Evolutionary conservation across 2,113 vertebrate species (phyloP).

Genomic region (Misgurnus anguillicaudatus): DNA sequence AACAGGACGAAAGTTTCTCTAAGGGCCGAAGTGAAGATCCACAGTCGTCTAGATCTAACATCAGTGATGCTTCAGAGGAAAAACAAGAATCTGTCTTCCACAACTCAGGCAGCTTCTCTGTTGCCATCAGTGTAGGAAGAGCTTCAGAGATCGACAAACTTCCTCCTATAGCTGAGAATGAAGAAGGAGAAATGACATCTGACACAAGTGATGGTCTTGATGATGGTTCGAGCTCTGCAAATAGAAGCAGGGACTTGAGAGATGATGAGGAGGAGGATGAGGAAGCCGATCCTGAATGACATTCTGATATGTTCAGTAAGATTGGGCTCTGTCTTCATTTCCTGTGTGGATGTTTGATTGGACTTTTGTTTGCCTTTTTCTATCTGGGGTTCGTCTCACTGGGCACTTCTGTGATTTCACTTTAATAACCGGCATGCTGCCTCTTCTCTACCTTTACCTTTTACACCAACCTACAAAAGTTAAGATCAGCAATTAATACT

Average conservation of each 20-base stretch:
- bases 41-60: slow-evolving; percentile 51
- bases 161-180: slow-evolving; percentile 68
- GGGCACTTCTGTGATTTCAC: slow-evolving; percentile 40
- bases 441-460: neutral
- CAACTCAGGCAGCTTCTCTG: slow-evolving; percentile 57
- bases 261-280: slow-evolving; percentile 62
- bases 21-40: neutral
- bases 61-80: neutral
- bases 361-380: slow-evolving; percentile 55
- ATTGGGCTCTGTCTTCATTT: neutral
- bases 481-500: slow-evolving; percentile 4
- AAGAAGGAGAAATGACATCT: slow-evolving; percentile 53
- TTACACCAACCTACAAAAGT: slow-evolving; percentile 8
- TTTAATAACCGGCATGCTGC: slow-evolving; percentile 49
- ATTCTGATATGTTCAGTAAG: slow-evolving; percentile 65
- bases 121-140: slow-evolving; percentile 48
- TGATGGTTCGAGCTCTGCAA: slow-evolving; percentile 39
- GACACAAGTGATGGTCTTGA: slow-evolving; percentile 51
- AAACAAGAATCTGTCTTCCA: slow-evolving; percentile 38
- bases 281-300: slow-evolving; percentile 67
- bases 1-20: slow-evolving; percentile 43
- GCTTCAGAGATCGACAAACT: slow-evolving; percentile 56
- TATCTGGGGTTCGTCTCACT: slow-evolving; percentile 57
- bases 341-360: neutral
- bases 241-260: slow-evolving; percentile 19